A percentile compares a stretch with the other conserved stretches of the same genome.
phyloP scores from a whole-genome alignment of 2,797 vertebrate genomes.

The Cyclura pinguis region DNA sequence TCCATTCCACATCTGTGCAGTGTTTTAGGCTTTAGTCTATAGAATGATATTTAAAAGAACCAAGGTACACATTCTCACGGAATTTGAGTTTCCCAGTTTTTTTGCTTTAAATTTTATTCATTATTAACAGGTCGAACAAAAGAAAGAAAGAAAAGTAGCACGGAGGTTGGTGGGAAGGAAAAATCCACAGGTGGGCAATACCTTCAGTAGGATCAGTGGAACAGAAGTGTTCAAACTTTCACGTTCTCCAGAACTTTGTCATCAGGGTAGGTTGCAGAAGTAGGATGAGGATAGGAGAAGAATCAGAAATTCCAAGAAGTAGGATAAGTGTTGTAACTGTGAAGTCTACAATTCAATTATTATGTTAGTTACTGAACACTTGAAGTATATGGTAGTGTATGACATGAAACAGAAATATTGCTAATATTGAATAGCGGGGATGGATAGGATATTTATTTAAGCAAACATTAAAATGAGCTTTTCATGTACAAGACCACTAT shows the following conservation, averaged over 20 bases:
- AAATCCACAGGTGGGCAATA: neutral
- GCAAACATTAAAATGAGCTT: neutral
- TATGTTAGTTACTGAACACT: neutral
- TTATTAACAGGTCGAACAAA: neutral
- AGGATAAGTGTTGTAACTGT: neutral
- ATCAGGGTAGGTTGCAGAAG: neutral
- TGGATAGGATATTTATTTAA: neutral
- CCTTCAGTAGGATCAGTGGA: neutral
- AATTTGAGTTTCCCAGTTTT: conserved; percentile 20
- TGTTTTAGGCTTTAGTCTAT: neutral
- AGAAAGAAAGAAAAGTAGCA: neutral
- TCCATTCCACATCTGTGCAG: neutral
- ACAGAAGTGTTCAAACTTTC: neutral
- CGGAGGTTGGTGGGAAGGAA: neutral
- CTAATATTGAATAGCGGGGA: neutral
- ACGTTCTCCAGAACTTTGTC: neutral
- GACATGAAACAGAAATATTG: neutral
- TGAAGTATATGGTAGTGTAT: neutral
- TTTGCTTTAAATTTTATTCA: conserved; percentile 31
- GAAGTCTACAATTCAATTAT: neutral
- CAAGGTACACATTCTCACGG: neutral
- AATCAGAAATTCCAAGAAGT: neutral
- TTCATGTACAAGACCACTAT: neutral
- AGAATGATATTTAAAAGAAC: neutral
- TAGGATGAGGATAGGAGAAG: neutral